Base-by-base conservation (phyloP, 1,140 invertebrate genomes). In the Cyphomyrmex costatus region DNA sequence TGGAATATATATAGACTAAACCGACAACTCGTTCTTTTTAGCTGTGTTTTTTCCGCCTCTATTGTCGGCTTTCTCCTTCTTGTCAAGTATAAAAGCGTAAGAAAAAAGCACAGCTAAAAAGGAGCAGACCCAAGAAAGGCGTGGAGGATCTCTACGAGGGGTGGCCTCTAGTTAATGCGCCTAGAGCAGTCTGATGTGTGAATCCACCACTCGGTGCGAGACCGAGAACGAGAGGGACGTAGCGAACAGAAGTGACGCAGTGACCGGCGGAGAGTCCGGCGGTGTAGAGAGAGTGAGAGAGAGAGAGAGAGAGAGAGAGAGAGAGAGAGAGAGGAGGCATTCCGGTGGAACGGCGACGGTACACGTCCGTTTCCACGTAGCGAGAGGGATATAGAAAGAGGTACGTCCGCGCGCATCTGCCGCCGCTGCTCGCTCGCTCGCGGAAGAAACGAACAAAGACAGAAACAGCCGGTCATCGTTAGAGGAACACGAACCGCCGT, bases 231-330 rank as follows among this genome's bases (percentile, higher is more conserved):
- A 79, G 68, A 65, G 49, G 16, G 36, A 71, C 36, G 65, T 49
- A 30, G 42, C 61, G 74, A 80, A 85, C 58, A 88, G 83, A 90
- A 90, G 84, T 88, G 83, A 88, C 83, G 88, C 89, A 85, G 85
- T 88, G 79, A 56, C 70, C 70, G 82, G 78, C 58, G 36, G 12
- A 68, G 65, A 83, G 77, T 82, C 70, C 68, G 73, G 36, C 46
- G 60, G 42, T 27, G 49, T 16, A 33, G 65, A 74, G 36, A 66
- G 76, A 71, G 51, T 30, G 58, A 24, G 65, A n/a, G 53, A 36
- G 36, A 36, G 71, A 73, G 36, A 71, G 66, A 68, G 56, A 51
- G 61, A 36, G 58, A 21, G 60, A n/a, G 46, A 46, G 53, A 46
- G 51, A 60, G 24, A 65, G 33, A 63, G 14, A 27, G 58, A 85